These are phyloP conservation scores for Alouatta palliata DNA, from an alignment of 2,113 vertebrate species.

Conservation along the genomic window DNA sequence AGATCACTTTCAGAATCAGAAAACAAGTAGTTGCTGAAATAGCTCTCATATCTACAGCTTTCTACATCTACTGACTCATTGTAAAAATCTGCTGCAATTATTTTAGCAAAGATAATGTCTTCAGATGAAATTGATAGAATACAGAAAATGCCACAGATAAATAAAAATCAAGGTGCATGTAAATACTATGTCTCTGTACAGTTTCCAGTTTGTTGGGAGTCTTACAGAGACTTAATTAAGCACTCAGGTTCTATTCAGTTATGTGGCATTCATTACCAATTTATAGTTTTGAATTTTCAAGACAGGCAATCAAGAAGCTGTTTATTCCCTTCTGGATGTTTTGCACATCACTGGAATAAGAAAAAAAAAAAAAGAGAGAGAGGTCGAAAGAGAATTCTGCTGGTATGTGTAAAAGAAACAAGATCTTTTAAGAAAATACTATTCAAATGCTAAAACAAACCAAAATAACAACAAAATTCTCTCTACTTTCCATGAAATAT, in stretches of 20 bases:
- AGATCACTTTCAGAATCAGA: neutral
- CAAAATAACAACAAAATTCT: neutral
- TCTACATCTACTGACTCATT: neutral
- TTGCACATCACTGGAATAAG: neutral
- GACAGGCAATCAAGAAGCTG: neutral
- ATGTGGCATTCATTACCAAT: conserved; percentile 22
- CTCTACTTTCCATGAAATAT: neutral
- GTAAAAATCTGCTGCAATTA: neutral
- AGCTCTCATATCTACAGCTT: neutral
- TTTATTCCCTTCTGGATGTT: conserved; percentile 34
- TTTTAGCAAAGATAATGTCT: neutral
- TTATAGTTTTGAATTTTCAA: conserved; percentile 38
- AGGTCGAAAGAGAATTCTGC: neutral
- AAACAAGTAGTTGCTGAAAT: neutral
- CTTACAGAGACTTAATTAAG: neutral
- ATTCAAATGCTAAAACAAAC: neutral
- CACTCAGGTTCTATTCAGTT: neutral
- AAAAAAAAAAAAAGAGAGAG: neutral
- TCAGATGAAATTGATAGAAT: conserved; percentile 27
- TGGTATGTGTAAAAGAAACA: neutral
- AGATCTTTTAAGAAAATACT: neutral
- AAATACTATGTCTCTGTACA: neutral
- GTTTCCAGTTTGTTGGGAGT: neutral
- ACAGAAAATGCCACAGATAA: neutral
- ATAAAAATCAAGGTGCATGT: neutral